Evolutionary conservation across 2,888 invertebrate genomes (phyloP).

Genomic region (Drosophila testacea): DNA sequence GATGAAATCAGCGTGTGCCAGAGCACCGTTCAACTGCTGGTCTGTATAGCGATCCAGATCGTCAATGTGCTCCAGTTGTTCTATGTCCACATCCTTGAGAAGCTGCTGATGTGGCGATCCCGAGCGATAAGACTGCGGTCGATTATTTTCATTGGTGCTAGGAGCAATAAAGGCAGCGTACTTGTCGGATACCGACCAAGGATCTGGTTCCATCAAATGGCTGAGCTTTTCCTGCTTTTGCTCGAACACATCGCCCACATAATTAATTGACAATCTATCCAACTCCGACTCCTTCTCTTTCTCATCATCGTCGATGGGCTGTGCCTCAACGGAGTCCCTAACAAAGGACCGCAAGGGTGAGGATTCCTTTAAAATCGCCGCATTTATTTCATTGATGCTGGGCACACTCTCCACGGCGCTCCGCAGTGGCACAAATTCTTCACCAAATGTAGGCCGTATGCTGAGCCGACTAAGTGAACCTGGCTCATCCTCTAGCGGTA

Average conservation of each 20-base stretch:
- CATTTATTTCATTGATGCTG: slow-evolving; percentile 61
- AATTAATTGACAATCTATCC: slow-evolving; percentile 6
- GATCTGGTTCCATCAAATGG: slow-evolving; percentile 55
- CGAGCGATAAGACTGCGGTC: slow-evolving; percentile 82
- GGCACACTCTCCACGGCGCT: slow-evolving; percentile 92
- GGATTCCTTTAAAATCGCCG: slow-evolving; percentile 57
- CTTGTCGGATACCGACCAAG: slow-evolving; percentile 74
- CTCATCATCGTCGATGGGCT: slow-evolving; percentile 70
- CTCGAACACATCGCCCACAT: slow-evolving; percentile 46
- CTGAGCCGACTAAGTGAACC: slow-evolving; percentile 68
- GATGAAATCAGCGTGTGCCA: slow-evolving; percentile 46
- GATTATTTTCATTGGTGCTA: slow-evolving; percentile 53
- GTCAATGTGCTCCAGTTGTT: slow-evolving; percentile 69
- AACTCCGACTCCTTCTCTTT: slow-evolving; percentile 28
- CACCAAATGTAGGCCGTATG: slow-evolving; percentile 79
- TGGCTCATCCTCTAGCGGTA: slow-evolving; percentile 67
- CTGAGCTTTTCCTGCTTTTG: slow-evolving; percentile 43
- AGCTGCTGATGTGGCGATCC: slow-evolving; percentile 84
- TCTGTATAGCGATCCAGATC: slow-evolving; percentile 66
- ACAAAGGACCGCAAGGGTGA: slow-evolving; percentile 76
- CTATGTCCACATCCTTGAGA: slow-evolving; percentile 73
- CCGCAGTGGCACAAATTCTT: slow-evolving; percentile 88
- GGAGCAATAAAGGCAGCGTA: slow-evolving; percentile 82
- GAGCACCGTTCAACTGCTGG: slow-evolving; percentile 69
- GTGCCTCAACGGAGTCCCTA: slow-evolving; percentile 83